phyloP scores from a whole-genome alignment of 64 coral and sea anemone genomes.

The Dendronephthya gigantea region DNA sequence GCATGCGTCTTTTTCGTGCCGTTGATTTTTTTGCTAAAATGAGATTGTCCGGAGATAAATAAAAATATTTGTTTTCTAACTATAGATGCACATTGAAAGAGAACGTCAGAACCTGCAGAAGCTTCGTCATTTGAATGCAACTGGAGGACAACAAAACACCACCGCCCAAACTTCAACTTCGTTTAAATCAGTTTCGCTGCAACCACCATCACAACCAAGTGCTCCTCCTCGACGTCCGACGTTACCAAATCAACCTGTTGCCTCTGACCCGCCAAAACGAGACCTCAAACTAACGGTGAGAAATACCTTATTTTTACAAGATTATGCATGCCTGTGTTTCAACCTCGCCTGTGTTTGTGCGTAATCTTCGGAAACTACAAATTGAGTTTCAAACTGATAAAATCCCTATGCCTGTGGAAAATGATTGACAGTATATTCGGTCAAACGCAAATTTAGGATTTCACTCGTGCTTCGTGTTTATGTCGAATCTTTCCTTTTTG shows the following conservation, averaged over 20 bases:
- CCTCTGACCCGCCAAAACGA: neutral
- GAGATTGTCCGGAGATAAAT: too few species aligned
- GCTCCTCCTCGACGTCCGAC: neutral
- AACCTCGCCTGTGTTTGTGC: too few species aligned
- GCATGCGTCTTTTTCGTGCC: too few species aligned
- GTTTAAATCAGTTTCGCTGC: neutral
- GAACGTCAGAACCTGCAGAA: neutral
- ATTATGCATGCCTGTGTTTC: neutral
- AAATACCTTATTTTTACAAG: neutral
- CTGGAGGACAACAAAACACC: neutral
- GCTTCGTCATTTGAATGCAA: neutral
- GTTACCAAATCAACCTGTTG: neutral
- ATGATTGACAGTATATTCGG: too few species aligned
- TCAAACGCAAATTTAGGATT: too few species aligned
- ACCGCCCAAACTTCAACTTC: neutral
- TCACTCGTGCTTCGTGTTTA: neutral
- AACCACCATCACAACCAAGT: neutral
- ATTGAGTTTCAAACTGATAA: too few species aligned
- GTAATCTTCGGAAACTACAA: too few species aligned
- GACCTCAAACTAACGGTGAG: neutral
- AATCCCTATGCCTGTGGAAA: too few species aligned
- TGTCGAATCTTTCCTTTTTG: neutral
- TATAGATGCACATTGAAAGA: slow-evolving; percentile 8
- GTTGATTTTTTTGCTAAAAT: neutral
- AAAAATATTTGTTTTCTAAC: neutral